A percentile compares a stretch with the other conserved stretches of the same genome.
These are phyloP conservation scores for Limnothrissa miodon DNA, from an alignment of 2,113 vertebrate species.

Conservation along the genomic window DNA sequence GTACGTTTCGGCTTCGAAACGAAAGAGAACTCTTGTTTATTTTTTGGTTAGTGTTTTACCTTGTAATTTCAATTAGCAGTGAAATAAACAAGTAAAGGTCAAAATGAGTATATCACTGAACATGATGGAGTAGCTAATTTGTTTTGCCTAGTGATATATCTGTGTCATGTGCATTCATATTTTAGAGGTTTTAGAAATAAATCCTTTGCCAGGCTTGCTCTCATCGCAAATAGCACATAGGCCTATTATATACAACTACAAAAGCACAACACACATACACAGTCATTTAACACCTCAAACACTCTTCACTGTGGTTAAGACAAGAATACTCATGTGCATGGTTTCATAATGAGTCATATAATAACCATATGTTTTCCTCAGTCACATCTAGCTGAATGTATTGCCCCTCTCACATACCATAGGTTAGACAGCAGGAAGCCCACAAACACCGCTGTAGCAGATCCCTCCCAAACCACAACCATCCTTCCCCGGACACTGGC, in stretches of 20 bases:
- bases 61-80: too few species aligned
- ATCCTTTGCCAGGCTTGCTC: too few species aligned
- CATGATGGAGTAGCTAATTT: too few species aligned
- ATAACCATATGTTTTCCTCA: not conserved
- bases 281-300: not conserved
- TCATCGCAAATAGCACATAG: too few species aligned
- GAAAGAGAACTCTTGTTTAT: too few species aligned
- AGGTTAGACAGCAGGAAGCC: not conserved
- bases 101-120: too few species aligned
- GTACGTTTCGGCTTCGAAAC: too few species aligned
- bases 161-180: too few species aligned
- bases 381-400: not conserved
- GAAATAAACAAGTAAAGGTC: too few species aligned
- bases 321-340: conserved; percentile 2
- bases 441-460: not conserved
- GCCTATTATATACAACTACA: not conserved
- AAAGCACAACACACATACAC: not conserved
- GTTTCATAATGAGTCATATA: conserved; percentile 12
- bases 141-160: too few species aligned
- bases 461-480: not conserved
- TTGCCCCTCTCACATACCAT: not conserved
- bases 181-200: too few species aligned
- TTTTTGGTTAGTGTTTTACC: too few species aligned
- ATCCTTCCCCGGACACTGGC: not conserved
- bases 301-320: not conserved